A percentile compares a stretch with the other conserved stretches of the same genome.
Evolutionary conservation across 2,888 invertebrate genomes (phyloP).

Genomic region (Pseudolycoriella hygida): DNA sequence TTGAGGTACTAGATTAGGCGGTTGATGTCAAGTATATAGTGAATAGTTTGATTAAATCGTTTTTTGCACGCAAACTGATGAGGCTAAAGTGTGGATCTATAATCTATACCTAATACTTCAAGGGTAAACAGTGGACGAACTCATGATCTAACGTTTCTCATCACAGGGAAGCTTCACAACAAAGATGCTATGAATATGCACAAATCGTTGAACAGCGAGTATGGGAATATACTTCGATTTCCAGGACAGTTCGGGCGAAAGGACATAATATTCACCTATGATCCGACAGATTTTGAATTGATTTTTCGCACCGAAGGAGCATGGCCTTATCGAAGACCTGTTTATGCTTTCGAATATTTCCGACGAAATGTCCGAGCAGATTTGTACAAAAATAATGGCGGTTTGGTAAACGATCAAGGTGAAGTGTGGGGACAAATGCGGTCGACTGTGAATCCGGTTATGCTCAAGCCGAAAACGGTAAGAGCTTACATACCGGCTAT

Average conservation of each 20-base stretch:
- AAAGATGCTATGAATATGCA: no score
- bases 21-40: no score
- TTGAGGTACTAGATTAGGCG: no score
- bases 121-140: no score
- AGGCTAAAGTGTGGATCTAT: no score
- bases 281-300: conserved; percentile 33
- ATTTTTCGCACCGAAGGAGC: conserved; percentile 30
- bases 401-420: conserved; percentile 30
- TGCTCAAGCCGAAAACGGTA: conserved; percentile 42
- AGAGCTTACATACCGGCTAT: conserved; percentile 33
- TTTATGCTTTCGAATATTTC: conserved; percentile 26
- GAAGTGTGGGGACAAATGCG: conserved; percentile 47
- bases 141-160: no score
- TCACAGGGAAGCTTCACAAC: no score
- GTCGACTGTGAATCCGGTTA: conserved; percentile 44
- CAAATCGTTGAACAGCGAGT: conserved; percentile 7
- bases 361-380: conserved; percentile 18
- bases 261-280: conserved; percentile 27
- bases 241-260: conserved; percentile 18
- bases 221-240: conserved; percentile 24
- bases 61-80: no score
- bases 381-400: conserved; percentile 11
- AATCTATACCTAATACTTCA: no score
- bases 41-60: no score
- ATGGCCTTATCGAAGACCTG: conserved; percentile 27